Conservation (phyloP, 2,113 vertebrate genomes). For the Semnornis frantzii region DNA sequence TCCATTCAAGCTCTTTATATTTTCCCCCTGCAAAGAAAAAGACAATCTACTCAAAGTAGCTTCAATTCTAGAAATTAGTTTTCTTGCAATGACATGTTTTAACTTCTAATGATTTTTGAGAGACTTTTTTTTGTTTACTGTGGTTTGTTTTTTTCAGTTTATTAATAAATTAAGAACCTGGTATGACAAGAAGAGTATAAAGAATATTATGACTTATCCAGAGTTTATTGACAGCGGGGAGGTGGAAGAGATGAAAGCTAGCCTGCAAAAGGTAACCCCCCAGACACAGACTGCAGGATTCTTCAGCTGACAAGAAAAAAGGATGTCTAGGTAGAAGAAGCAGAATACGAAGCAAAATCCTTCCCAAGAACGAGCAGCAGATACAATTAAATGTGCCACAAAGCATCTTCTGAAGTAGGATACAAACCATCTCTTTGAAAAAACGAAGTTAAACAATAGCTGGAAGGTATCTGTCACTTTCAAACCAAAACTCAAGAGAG, state of each 20-base stretch:
- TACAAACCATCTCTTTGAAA: neutral
- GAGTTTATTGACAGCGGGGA: neutral
- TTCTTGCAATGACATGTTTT: neutral
- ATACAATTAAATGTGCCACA: neutral
- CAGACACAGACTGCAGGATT: neutral
- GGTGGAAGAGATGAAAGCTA: neutral
- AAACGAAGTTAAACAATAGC: neutral
- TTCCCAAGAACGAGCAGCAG: neutral
- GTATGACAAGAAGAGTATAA: neutral
- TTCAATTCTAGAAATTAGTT: neutral
- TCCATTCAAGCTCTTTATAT: neutral
- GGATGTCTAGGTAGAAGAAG: neutral
- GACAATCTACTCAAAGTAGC: neutral
- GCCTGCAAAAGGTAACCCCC: neutral
- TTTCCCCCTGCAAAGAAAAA: neutral
- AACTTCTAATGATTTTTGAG: neutral
- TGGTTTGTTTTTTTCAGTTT: neutral
- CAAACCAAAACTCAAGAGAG: neutral
- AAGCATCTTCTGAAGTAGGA: neutral
- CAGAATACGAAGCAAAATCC: neutral
- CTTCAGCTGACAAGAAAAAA: neutral
- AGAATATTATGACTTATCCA: neutral
- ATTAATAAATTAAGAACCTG: neutral
- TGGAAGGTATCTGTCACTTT: neutral
- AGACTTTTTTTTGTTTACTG: no score